A percentile compares a stretch with the other conserved stretches of the same genome.
Evolutionary conservation across 2,888 invertebrate species (phyloP).

Genomic region (Alviniconcha strummeri): DNA sequence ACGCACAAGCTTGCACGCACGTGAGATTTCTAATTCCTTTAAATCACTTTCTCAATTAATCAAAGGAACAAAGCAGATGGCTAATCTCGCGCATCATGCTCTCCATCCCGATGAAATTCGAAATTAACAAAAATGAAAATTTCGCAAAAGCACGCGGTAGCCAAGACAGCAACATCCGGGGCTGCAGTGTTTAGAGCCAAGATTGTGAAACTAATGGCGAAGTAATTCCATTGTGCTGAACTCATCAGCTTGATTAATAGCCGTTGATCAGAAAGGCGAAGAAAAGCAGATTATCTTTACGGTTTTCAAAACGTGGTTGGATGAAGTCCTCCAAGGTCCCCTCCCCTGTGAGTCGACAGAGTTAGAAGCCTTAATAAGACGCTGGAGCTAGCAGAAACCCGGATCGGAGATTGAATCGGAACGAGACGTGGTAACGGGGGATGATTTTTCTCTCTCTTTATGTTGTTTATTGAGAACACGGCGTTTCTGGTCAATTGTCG

Average conservation of each 20-base stretch:
- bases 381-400: not conserved
- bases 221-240: conserved; percentile 8
- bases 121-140: conserved; percentile 8
- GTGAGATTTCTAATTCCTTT: conserved; percentile 18
- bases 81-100: conserved; percentile 15
- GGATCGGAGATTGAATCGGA: conserved; percentile 7
- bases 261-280: conserved; percentile 19
- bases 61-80: conserved; percentile 21
- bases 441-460: not conserved
- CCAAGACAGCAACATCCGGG: conserved; percentile 19
- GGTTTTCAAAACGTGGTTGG: conserved; percentile 10
- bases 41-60: conserved; percentile 22
- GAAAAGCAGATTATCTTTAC: conserved; percentile 31
- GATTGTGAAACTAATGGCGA: conserved; percentile 17
- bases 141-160: not conserved
- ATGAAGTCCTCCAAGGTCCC: not conserved
- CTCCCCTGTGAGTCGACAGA: not conserved
- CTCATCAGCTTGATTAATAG: conserved; percentile 31
- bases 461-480: not conserved
- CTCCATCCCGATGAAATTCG: not conserved
- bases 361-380: not conserved
- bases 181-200: not conserved
- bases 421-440: not conserved
- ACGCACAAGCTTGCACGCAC: conserved; percentile 12
- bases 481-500: not conserved